Evolutionary conservation across 1,140 invertebrate genomes (phyloP).

Genomic region (Alviniconcha marisindica): DNA sequence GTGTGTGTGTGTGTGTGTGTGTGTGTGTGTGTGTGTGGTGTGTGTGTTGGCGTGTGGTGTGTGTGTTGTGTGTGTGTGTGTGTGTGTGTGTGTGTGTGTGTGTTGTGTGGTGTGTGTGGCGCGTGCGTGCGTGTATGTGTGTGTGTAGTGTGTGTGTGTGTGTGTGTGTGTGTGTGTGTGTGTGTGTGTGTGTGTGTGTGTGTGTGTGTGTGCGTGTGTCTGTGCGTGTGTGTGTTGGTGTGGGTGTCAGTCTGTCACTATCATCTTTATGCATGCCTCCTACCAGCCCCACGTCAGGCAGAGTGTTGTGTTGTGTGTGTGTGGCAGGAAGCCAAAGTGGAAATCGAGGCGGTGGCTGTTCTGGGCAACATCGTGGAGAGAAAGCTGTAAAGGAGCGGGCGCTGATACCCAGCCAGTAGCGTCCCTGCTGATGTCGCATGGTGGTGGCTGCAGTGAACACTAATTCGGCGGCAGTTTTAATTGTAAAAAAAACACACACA

Average conservation of each 20-base stretch:
- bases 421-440: too few relatives aligned
- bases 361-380: conserved; percentile 53
- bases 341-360: conserved; percentile 69
- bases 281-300: too few relatives aligned
- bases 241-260: background rate
- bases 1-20: background rate
- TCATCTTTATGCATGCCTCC: too few relatives aligned
- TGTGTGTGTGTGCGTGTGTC: background rate
- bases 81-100: background rate
- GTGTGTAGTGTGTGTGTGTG: background rate
- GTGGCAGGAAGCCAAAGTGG: conserved; percentile 67
- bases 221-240: background rate
- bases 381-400: background rate
- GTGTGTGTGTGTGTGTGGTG: background rate
- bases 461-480: too few relatives aligned
- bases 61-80: background rate
- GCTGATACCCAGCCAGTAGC: background rate
- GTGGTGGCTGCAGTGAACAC: too few relatives aligned
- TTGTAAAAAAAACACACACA: too few relatives aligned
- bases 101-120: too few relatives aligned
- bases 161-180: background rate
- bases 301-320: too few relatives aligned
- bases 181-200: background rate
- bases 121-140: background rate
- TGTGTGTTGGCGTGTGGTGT: background rate